Evolutionary conservation across 2,797 vertebrate species (phyloP), one percentile per base, ranked within the genome.

Genomic region (Spondyliosoma cantharus): DNA sequence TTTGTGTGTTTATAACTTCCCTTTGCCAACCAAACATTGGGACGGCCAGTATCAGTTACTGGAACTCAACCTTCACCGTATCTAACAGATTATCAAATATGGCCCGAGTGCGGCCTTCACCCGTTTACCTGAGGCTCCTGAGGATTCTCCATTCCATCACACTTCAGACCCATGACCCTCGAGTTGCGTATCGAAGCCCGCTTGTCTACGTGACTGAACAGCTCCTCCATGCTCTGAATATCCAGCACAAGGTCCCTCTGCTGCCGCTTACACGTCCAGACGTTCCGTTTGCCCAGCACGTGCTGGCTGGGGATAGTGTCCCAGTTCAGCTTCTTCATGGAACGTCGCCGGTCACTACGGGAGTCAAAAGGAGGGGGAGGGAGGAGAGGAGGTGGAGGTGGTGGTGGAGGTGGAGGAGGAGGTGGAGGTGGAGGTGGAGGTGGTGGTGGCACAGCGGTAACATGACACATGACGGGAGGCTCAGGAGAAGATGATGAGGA

Each of bases 281-380:
- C 93, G 1, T 96, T 96, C 13, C 86, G 11, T 56, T 94, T 95
- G 1, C 95, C 95, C 75, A 95, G 58, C 13, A 96, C 95, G 0
- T 91, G 91, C 65, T 96, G 94, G 52, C 82, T 92, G n/a, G 96
- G 96, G 57, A 96, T 91, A 16, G 95, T 90, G 52, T 96, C 95
- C 96, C 95, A 96, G 91, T 96, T 96, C 32, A 96, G 93, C 86
- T 93, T 96, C 32, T 96, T 95, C 94, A 96, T 95, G 53, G 95
- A 96, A 25, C 90, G 87, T 2, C 90, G 90, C n/a, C 90, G 89
- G 52, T 74, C 75, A 45, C 80, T 71, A 12, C 83, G 59, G 29
- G 89, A 78, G 22, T 90, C 81, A 12, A 89, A 81, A 11, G 77
- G 15, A 83, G 2, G 63, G 16, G 5, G 64, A 5, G 83, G 81